A percentile compares a stretch with the other conserved stretches of the same genome.
Conservation (phyloP, 2,113 vertebrate genomes). For the Periophthalmus modestus region DNA sequence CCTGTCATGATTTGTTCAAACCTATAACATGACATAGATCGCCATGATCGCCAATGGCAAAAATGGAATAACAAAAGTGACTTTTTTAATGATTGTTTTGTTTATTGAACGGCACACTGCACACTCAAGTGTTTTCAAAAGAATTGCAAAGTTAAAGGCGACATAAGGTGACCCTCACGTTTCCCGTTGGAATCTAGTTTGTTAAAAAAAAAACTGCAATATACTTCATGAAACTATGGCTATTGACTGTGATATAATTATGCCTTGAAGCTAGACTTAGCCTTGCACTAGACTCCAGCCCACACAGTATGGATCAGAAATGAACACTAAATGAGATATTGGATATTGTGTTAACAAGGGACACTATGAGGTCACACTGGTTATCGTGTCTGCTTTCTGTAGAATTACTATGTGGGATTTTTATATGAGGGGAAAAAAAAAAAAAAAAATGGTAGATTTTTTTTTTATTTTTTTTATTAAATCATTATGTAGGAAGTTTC, state of each 20-base stretch:
- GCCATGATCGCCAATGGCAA: no score
- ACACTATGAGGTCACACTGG: conserved; percentile 22
- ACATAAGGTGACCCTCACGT: background rate
- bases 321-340: conserved; percentile 12
- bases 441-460: no score
- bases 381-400: conserved; percentile 16
- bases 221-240: background rate
- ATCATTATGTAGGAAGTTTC: no score
- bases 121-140: no score
- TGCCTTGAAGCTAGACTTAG: background rate
- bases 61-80: no score
- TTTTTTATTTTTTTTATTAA: no score
- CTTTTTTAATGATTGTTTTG: background rate
- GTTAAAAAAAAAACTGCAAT: background rate
- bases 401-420: conserved; percentile 5
- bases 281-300: background rate
- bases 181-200: background rate
- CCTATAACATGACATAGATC: no score
- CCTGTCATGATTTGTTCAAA: no score
- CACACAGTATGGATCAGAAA: conserved; percentile 6
- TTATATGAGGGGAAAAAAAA: no score
- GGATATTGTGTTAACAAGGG: conserved; percentile 40
- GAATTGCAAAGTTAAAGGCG: no score
- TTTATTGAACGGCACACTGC: no score
- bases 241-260: background rate